These are phyloP conservation scores for Leistus spinibarbis DNA, from an alignment of 2,888 invertebrate genomes.

Conservation along the genomic window DNA sequence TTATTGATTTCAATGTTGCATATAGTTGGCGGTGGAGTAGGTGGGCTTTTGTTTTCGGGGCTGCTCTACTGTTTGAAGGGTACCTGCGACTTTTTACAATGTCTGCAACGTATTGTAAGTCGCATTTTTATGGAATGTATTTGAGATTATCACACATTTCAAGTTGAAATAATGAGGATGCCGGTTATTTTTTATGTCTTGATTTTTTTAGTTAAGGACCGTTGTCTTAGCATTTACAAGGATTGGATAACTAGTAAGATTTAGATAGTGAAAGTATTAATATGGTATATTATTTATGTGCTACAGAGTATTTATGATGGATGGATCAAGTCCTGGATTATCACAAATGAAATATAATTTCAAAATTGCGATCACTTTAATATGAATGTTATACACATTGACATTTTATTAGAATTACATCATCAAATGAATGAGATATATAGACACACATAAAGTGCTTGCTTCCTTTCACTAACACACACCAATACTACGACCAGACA, in stretches of 20 bases:
- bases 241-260: too few relatives aligned
- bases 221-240: too few relatives aligned
- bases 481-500: background rate
- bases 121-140: too few relatives aligned
- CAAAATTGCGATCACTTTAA: slow-evolving; percentile 22
- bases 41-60: background rate
- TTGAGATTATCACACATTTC: too few relatives aligned
- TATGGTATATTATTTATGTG: too few relatives aligned
- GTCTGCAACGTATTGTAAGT: too few relatives aligned
- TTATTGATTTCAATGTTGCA: slow-evolving; percentile 2
- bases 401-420: slow-evolving; percentile 38
- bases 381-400: slow-evolving; percentile 38
- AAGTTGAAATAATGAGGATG: too few relatives aligned
- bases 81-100: background rate
- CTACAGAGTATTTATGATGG: background rate
- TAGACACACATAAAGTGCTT: slow-evolving; percentile 35
- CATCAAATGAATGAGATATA: slow-evolving; percentile 37
- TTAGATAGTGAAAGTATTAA: too few relatives aligned
- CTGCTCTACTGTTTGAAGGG: background rate
- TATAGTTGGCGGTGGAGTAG: background rate
- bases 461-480: slow-evolving; percentile 35
- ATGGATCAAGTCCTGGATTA: background rate
- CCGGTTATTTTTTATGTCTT: too few relatives aligned
- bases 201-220: too few relatives aligned
- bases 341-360: background rate